Conservation (phyloP, 2,113 vertebrate genomes). For the Anarhynchus alexandrinus region DNA sequence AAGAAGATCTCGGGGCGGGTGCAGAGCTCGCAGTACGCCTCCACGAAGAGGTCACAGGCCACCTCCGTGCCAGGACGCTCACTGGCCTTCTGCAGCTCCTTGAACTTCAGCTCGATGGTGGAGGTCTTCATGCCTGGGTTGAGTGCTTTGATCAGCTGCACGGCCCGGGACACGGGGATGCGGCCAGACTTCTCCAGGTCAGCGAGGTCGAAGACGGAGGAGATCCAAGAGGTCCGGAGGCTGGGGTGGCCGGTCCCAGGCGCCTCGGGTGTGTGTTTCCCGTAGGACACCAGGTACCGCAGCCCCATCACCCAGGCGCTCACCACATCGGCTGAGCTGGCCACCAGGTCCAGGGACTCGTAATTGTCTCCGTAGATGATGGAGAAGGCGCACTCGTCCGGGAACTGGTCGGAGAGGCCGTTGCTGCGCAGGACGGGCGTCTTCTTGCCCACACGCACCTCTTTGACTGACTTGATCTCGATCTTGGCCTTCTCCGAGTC, state of each 20-base stretch:
- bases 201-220: constrained; percentile 84
- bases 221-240: constrained; percentile 87
- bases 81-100: constrained; percentile 87
- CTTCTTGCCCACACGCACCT: constrained; percentile 91
- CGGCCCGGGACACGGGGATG: constrained; percentile 82
- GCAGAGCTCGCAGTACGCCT: constrained; percentile 88
- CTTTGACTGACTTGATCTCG: constrained; percentile 90
- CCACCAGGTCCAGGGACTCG: constrained; percentile 90
- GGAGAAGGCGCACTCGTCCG: constrained; percentile 90
- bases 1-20: constrained; percentile 93
- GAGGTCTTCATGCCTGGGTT: constrained; percentile 91
- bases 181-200: constrained; percentile 81
- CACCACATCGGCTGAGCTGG: constrained; percentile 86
- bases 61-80: constrained; percentile 79
- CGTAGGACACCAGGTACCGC: constrained; percentile 88
- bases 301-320: constrained; percentile 94
- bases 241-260: constrained; percentile 80
- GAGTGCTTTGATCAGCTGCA: constrained; percentile 87
- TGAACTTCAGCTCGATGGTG: constrained; percentile 88
- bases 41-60: constrained; percentile 83
- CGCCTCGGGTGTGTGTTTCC: constrained; percentile 81
- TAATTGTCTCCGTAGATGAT: constrained; percentile 95
- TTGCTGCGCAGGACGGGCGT: constrained; percentile 88
- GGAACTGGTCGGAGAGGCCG: constrained; percentile 90
- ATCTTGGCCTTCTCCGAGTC: constrained; percentile 91